Evolutionary conservation across 1,140 invertebrate genomes (phyloP), one percentile per base, ranked within the genome.

Genomic region (Trachymyrmex cornetzi): DNA sequence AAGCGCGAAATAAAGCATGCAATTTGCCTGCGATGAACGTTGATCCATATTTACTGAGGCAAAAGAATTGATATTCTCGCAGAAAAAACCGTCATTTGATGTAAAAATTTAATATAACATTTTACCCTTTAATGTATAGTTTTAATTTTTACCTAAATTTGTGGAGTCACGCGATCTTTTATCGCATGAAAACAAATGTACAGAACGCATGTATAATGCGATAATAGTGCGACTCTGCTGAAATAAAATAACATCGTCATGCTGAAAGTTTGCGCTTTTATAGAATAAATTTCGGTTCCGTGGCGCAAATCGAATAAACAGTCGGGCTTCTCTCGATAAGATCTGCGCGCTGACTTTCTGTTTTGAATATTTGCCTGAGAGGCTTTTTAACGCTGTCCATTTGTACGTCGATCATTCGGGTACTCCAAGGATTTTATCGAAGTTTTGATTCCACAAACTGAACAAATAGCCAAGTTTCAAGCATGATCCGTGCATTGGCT

Each of bases 341-440:
- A 24, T 74, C 53, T 34, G 27, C 6, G 0, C 27, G 16, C 2
- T 4, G 5, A 59, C 6, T 59, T 75, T 7, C 19, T 19, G 6
- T 22, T 59, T 19, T n/a, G n/a, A 59, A 75, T 44, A 75, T 75
- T 74, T 74, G 30, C 12, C 55, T 14, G 71, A 74, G 19, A 55
- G 19, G 34, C 30, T 77, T 77, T 61, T 77, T 67, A 67, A 67
- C 30, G 19, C 34, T 34, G n/a, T 38, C 3, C 34, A 11, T 22
- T 67, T 44, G n/a, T 44, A 67, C 34, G 30, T n/a, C 19, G 64
- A 66, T 38, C 34, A 66, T 5, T 66, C n/a, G 63, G 34, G 16
- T 38, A 19, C 11, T 19, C 48, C 50, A 19, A 55, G 9, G n/a
- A 19, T 74, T 57, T 38, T 74, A 34, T 74, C 53, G 55, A 59